Conservation (phyloP, 2,797 vertebrate species). For the Emys orbicularis region DNA sequence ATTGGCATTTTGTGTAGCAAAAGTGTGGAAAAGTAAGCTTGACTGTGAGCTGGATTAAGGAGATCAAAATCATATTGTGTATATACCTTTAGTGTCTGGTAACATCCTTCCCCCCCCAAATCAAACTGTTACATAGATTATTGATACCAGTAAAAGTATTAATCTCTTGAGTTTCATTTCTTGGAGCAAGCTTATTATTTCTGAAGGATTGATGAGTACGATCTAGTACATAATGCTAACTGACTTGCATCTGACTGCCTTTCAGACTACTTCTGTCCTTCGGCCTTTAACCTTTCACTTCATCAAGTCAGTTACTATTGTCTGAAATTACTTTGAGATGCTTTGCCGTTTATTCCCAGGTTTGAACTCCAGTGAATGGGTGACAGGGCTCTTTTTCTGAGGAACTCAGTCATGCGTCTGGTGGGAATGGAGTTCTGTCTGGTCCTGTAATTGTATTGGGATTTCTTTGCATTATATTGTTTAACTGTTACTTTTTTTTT, state of each 20-base stretch:
- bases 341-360: not conserved
- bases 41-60: not conserved
- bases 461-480: not conserved
- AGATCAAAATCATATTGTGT: not conserved
- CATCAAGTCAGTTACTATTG: not conserved
- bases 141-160: not conserved
- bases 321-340: not conserved
- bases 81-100: not conserved
- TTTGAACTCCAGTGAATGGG: not conserved
- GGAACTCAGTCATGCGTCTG: not conserved
- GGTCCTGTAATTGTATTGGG: not conserved
- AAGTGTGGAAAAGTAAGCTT: not conserved
- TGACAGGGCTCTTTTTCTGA: not conserved
- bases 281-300: not conserved
- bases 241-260: not conserved
- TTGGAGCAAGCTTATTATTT: not conserved
- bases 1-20: too few species aligned
- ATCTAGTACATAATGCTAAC: not conserved
- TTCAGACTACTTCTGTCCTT: not conserved
- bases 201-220: not conserved
- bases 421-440: too few species aligned
- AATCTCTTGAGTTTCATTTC: not conserved
- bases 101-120: too few species aligned
- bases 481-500: too few species aligned
- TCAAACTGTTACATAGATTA: too few species aligned